Conservation (phyloP, 2,888 invertebrate species). For the Malachius bipustulatus region DNA sequence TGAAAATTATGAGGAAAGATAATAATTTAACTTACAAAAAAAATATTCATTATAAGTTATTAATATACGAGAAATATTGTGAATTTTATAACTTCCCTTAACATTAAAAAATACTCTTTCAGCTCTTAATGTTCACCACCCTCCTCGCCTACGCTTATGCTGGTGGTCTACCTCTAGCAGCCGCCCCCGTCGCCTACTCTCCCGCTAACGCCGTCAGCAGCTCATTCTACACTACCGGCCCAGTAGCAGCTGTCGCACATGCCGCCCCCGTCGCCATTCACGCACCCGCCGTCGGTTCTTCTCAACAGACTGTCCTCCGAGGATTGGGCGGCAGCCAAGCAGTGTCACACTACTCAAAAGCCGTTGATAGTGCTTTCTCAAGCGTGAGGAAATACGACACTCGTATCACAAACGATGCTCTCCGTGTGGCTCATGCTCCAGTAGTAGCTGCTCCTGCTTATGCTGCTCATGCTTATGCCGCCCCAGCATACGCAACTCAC, state of each 20-base stretch:
- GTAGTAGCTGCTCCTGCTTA: conserved; percentile 29
- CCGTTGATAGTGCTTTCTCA: conserved; percentile 47
- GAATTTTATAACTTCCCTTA: too few species aligned
- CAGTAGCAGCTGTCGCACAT: conserved; percentile 25
- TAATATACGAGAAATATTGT: too few species aligned
- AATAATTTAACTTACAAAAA: too few species aligned
- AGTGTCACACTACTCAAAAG: conserved; percentile 46
- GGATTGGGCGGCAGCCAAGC: conserved; percentile 44
- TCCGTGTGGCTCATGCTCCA: conserved; percentile 38
- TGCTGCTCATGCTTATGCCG: conserved; percentile 24
- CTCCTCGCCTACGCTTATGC: conserved; percentile 49
- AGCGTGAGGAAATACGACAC: conserved; percentile 48
- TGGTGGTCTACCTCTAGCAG: conserved; percentile 42
- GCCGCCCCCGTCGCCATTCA: conserved; percentile 25
- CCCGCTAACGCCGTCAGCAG: conserved; percentile 26
- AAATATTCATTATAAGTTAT: too few species aligned
- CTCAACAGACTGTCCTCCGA: conserved; percentile 46
- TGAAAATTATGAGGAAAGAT: too few species aligned
- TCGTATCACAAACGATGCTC: conserved; percentile 45
- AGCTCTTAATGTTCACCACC: conserved; percentile 46
- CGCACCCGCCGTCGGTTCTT: conserved; percentile 32
- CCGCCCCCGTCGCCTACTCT: conserved; percentile 19
- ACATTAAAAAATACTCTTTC: too few species aligned
- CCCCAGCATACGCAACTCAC: conserved; percentile 10
- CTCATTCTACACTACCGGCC: conserved; percentile 22